Evolutionary conservation across 2,113 vertebrate genomes (phyloP), one percentile per base, ranked within the genome.

Genomic region (Pachypanchax playfairii): DNA sequence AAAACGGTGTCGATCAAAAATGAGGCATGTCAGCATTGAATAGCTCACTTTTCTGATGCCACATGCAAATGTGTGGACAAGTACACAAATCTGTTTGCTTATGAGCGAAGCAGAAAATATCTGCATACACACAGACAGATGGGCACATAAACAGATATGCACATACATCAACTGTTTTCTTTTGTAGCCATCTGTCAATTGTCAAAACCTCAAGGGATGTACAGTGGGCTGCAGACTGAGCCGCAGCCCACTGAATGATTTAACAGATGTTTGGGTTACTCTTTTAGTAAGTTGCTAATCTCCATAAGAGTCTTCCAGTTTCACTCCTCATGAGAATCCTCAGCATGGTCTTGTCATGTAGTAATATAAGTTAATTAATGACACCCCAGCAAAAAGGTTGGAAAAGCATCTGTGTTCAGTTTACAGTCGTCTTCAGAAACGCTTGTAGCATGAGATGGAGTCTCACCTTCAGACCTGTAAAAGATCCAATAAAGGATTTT

Each of bases 261-360:
- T 5, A 65, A 56, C 85, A 85, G 85, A 85, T 85, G 85, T 76
- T 87, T 75, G 60, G 41, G 41, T 57, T 61, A 44, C 56, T 42
- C 56, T 11, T 72, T 73, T 25, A 44, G 28, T 48, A 42, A 62
- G 41, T 68, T 73, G 42, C 17, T 26, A 36, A 43, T 35, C 53
- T 55, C 49, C 41, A 1, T 6, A 3, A 43, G 17, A 48, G 36
- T 43, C 64, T 56, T 58, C 43, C 67, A 21, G 41, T 54, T 58
- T 59, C 33, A 36, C 50, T 69, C n/a, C 47, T 48, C 67, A 31
- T 25, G 48, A 52, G 53, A 18, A 61, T 24, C 17, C 56, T 53
- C 24, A 14, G 20, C 31, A n/a, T 35, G 53, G 26, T 29, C 64
- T 68, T 70, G 48, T 79, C 71, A 63, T 57, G 25, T 52, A 47